phyloP scores from a whole-genome alignment of 2,113 vertebrate genomes.

The Camelus dromedarius region DNA sequence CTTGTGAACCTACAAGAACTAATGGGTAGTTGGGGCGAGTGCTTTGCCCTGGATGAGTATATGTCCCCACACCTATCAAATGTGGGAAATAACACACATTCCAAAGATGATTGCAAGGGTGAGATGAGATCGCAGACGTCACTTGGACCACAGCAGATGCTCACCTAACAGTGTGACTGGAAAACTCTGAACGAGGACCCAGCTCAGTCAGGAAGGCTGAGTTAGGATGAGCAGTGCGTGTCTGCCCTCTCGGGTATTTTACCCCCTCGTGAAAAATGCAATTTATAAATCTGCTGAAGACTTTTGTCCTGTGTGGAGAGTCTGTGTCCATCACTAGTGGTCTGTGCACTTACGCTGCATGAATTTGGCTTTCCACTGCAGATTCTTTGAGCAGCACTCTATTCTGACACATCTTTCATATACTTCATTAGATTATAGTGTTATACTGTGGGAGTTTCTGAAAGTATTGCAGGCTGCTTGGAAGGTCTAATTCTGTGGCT shows the following conservation, averaged over 20 bases:
- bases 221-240: too few species aligned
- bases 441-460: fast-evolving
- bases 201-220: not conserved
- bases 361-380: fast-evolving
- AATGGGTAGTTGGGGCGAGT: not conserved
- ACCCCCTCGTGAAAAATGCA: not conserved
- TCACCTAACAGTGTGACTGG: not conserved
- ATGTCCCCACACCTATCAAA: not conserved
- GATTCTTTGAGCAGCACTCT: not conserved
- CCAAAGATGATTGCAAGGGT: not conserved
- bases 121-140: fast-evolving
- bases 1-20: not conserved
- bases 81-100: not conserved
- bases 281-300: not conserved
- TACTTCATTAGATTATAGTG: fast-evolving
- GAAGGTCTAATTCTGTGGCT: not conserved
- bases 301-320: too few species aligned
- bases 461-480: fast-evolving
- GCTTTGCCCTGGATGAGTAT: not conserved
- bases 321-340: not conserved
- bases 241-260: not conserved
- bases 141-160: too few species aligned
- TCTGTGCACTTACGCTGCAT: fast-evolving
- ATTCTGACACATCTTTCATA: not conserved
- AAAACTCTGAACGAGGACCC: not conserved